Percentiles rank a stretch among this genome's conserved stretches.
Evolutionary conservation across 2,113 vertebrate species (phyloP).

Genomic region (Chaetodon trifascialis): DNA sequence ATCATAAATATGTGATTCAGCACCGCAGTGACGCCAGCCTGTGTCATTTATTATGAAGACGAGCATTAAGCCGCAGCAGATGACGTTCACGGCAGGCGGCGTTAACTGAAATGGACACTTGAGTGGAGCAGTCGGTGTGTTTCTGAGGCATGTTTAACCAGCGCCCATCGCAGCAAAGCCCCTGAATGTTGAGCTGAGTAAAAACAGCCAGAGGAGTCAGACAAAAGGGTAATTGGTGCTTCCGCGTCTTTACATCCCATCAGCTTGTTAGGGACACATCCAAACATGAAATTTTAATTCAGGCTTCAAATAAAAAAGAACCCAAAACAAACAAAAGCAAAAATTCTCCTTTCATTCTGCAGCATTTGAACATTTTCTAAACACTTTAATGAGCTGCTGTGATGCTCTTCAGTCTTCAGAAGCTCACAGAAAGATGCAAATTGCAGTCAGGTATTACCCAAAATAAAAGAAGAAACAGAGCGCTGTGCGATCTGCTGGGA

Average conservation of each 20-base stretch:
- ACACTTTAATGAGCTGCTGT: conserved; percentile 44
- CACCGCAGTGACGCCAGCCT: neutral
- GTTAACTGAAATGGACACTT: conserved; percentile 48
- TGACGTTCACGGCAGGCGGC: conserved; percentile 46
- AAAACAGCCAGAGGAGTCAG: conserved; percentile 25
- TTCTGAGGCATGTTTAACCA: conserved; percentile 69
- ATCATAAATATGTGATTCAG: neutral
- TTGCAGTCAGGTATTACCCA: neutral
- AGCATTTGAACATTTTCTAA: conserved; percentile 32
- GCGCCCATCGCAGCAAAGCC: conserved; percentile 24
- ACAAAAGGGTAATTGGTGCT: neutral
- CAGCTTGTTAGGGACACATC: neutral
- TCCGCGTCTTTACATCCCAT: conserved; percentile 9
- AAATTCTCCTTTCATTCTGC: conserved; percentile 1
- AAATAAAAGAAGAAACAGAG: neutral
- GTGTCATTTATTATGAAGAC: conserved; percentile 11
- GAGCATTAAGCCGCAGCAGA: conserved; percentile 30
- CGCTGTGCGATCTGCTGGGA: neutral
- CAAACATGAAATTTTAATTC: conserved; percentile 11
- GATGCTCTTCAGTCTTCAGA: neutral
- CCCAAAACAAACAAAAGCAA: conserved; percentile 6
- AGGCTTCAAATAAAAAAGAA: neutral
- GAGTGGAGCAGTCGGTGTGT: conserved; percentile 55
- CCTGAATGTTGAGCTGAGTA: conserved; percentile 44
- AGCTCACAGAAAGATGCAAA: neutral